Base-by-base conservation (phyloP, 1,140 invertebrate genomes). In the Cydia fagiglandana region DNA sequence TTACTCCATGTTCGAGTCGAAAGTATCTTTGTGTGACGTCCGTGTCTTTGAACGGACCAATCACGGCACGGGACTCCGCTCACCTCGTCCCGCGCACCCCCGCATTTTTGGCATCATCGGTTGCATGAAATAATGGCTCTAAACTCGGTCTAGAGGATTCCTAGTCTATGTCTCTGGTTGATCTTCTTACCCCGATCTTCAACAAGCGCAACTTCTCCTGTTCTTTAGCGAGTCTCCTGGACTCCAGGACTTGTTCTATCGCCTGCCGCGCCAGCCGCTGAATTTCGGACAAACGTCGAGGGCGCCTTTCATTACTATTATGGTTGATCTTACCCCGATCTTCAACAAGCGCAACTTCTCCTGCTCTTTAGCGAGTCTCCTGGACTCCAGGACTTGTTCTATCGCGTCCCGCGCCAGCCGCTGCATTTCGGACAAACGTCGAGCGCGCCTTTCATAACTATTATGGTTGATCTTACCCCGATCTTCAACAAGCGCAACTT, bases 381-480 rank as follows among this genome's bases (percentile, higher is more conserved):
- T 87, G 4, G 80, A 80, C 79, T 86, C 82, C 15, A 86, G 74
- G 2, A 79, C 83, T 0, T 91, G 87, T 56, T 79, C 78, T 41
- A 84, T 85, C 10, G 86, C 89, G 76, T 87, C 83, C 24, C 79
- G 80, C 5, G 88, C 87, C 50, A 92, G 75, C 2, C 90, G 79
- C 38, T 86, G 86, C 84, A 90, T 87, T 70, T 91, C 89, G 4
- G 89, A 88, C 13, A 88, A 64, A 6, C 84, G 81, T 45, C 89
- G 78, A 9, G 83, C 82, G 30, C 85, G 78, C 24, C 81, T 84
- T 47, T 84, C 78, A 24, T 24, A 24, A 24, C 24, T 24, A 24
- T 24, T 24, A 24, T 24, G 10, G 10, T 47, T 47, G 10, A 9
- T 61, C 56, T 76, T 77, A 90, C 90, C 5, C 89, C 89, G 74